Evolutionary conservation across 2,888 invertebrate genomes (phyloP).

Genomic region (Yponomeuta plumbellus): DNA sequence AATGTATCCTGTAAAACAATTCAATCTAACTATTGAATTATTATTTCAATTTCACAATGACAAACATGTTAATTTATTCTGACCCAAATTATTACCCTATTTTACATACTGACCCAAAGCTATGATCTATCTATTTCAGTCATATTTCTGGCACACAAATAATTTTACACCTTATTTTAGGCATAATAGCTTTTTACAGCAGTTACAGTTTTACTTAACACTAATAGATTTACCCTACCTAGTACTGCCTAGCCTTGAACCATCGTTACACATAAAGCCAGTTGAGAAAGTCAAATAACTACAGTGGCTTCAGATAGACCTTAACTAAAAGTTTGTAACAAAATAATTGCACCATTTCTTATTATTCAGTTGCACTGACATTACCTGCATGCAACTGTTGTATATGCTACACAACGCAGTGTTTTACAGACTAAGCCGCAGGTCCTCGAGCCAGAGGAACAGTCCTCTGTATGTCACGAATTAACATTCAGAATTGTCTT

Average conservation of each 20-base stretch:
- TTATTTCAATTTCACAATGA: no score
- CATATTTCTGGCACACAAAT: not conserved
- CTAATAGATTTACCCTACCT: no score
- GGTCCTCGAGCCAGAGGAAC: constrained; percentile 61
- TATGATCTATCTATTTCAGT: not conserved
- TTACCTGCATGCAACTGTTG: constrained; percentile 17
- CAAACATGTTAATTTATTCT: no score
- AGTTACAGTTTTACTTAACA: not conserved
- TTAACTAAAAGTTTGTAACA: not conserved
- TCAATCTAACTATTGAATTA: no score
- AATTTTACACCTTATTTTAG: not conserved
- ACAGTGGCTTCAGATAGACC: no score
- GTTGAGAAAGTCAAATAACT: no score
- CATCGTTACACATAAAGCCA: no score
- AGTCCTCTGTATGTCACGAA: constrained; percentile 72
- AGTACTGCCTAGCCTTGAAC: no score
- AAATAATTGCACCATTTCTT: constrained; percentile 13
- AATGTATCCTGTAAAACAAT: no score
- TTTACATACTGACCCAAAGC: no score
- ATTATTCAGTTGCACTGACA: not conserved
- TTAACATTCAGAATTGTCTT: constrained; percentile 83
- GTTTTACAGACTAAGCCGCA: constrained; percentile 62
- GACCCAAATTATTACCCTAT: no score
- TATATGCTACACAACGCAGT: constrained; percentile 28
- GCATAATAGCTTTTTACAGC: not conserved